phyloP scores from a whole-genome alignment of 2,888 invertebrate species.

The Papilio gigon region DNA sequence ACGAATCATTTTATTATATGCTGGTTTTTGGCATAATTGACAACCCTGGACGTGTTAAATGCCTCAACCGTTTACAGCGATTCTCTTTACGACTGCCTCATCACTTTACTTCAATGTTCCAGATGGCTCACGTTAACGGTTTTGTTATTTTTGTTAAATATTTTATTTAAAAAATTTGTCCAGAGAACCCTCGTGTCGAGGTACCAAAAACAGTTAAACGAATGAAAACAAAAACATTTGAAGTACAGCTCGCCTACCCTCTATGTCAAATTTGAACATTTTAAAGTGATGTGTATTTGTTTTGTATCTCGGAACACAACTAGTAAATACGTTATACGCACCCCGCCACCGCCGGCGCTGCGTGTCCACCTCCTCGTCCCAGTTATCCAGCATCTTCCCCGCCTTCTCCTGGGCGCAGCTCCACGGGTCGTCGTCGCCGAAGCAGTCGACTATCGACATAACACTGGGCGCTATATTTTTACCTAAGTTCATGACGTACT shows the following conservation, averaged over 20 bases:
- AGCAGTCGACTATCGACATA: conserved; percentile 79
- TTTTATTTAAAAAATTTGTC: neutral
- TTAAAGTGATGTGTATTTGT: too few relatives aligned
- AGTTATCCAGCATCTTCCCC: conserved; percentile 75
- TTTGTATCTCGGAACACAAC: too few relatives aligned
- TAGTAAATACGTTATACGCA: too few relatives aligned
- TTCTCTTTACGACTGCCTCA: neutral
- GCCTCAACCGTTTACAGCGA: neutral
- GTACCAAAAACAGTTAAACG: neutral
- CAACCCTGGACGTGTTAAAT: neutral
- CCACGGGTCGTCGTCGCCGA: conserved; percentile 77
- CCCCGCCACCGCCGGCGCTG: conserved; percentile 73
- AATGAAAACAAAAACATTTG: too few relatives aligned
- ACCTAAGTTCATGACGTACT: conserved; percentile 70
- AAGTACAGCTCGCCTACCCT: too few relatives aligned
- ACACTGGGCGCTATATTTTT: conserved; percentile 78
- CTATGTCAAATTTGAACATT: too few relatives aligned
- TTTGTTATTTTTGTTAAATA: neutral
- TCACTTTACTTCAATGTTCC: neutral
- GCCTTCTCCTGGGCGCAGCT: conserved; percentile 80
- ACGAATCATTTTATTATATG: too few relatives aligned
- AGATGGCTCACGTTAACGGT: neutral
- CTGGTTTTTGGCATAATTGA: too few relatives aligned
- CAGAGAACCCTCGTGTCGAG: neutral
- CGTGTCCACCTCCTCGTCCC: conserved; percentile 66